Percentiles rank a stretch among this genome's conserved stretches.
These are phyloP conservation scores for Malacoctenus gilli DNA, from an alignment of 2,797 vertebrate species.

Conservation along the genomic window DNA sequence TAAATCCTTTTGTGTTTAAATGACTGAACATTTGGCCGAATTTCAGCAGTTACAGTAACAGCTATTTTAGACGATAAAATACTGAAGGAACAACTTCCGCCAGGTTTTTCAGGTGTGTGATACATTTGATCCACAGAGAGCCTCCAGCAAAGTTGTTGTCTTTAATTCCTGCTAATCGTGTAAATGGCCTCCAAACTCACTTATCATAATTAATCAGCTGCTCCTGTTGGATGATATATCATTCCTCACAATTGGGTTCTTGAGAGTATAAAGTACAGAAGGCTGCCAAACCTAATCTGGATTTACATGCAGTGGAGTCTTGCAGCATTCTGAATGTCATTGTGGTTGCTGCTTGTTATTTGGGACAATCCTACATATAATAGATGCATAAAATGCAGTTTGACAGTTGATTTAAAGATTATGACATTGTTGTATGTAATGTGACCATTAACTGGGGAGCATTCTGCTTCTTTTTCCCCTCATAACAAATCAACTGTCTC, in stretches of 20 bases:
- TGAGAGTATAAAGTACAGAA: neutral
- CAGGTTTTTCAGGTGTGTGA: neutral
- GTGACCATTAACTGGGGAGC: no score
- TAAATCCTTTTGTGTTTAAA: no score
- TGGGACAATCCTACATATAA: neutral
- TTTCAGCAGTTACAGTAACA: no score
- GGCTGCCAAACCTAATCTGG: neutral
- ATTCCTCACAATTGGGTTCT: neutral
- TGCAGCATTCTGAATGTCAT: neutral
- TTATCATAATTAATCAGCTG: neutral
- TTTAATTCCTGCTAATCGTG: neutral
- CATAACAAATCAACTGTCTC: no score
- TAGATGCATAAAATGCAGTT: no score
- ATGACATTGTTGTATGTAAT: neutral
- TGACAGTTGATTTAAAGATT: no score
- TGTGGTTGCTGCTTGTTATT: neutral
- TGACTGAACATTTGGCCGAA: no score
- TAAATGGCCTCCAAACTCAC: neutral
- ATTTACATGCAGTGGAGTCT: neutral
- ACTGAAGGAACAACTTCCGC: no score
- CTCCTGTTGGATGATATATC: no score
- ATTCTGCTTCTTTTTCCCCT: neutral
- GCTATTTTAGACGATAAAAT: no score
- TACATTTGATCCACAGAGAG: neutral
- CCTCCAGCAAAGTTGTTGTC: neutral